Evolutionary conservation across 2,888 invertebrate genomes (phyloP).

Genomic region (Molanna angustata): DNA sequence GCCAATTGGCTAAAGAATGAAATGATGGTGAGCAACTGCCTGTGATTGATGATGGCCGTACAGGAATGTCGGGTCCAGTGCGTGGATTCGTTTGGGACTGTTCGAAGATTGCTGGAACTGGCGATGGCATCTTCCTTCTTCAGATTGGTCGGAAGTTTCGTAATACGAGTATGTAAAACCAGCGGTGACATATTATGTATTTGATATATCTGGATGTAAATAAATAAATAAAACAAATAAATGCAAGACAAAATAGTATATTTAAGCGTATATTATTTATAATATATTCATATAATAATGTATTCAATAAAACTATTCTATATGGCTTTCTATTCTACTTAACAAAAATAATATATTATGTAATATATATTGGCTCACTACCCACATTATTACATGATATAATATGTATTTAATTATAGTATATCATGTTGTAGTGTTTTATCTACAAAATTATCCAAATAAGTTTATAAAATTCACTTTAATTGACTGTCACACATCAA

Average conservation of each 20-base stretch:
- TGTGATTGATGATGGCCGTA: too few species aligned
- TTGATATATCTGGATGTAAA: too few species aligned
- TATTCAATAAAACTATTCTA: conserved; percentile 26
- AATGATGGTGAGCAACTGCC: too few species aligned
- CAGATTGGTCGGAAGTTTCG: too few species aligned
- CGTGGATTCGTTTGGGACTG: too few species aligned
- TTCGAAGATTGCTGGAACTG: too few species aligned
- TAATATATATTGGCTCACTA: conserved; percentile 14
- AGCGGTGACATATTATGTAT: too few species aligned
- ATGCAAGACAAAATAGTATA: conserved; percentile 49
- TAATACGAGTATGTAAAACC: too few species aligned
- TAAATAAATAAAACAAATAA: conserved; percentile 43
- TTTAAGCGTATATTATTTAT: conserved; percentile 51
- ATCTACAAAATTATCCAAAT: too few species aligned
- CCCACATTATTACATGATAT: conserved; percentile 6
- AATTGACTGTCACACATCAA: neutral
- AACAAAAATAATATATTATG: conserved; percentile 26
- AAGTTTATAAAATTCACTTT: neutral
- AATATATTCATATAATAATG: conserved; percentile 18
- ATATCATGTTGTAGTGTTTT: neutral
- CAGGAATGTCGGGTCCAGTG: too few species aligned
- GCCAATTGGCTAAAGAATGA: too few species aligned
- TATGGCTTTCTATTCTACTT: conserved; percentile 31
- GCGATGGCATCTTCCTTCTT: neutral
- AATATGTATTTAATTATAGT: too few species aligned